Conservation (phyloP, 2,888 invertebrate genomes). For the Euphydryas editha region DNA sequence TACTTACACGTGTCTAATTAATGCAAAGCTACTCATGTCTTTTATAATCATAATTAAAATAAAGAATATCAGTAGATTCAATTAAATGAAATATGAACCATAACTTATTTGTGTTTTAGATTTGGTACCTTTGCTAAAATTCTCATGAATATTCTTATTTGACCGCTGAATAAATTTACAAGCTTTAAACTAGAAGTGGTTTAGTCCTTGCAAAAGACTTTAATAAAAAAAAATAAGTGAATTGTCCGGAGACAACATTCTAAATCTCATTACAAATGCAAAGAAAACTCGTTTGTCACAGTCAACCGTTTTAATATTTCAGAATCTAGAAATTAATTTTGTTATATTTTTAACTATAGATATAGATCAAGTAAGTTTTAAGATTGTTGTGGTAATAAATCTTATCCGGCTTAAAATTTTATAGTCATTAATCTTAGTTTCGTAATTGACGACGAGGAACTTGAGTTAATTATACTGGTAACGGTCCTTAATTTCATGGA, state of each 20-base stretch:
- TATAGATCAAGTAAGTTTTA: not conserved
- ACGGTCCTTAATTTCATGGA: not conserved
- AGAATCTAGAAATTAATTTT: not conserved
- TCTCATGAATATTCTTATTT: not conserved
- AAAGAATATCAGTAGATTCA: too few species aligned
- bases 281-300: slow-evolving; percentile 9
- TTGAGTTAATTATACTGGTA: not conserved
- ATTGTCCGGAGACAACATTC: slow-evolving; percentile 11
- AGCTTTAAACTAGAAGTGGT: not conserved
- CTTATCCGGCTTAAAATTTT: slow-evolving; percentile 9
- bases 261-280: slow-evolving; percentile 27
- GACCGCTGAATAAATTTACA: not conserved
- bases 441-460: slow-evolving; percentile 23
- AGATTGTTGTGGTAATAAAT: slow-evolving; percentile 14
- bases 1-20: too few species aligned
- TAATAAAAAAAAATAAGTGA: slow-evolving; percentile 1
- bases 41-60: too few species aligned
- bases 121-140: not conserved
- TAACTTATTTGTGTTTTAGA: too few species aligned
- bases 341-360: not conserved
- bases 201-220: slow-evolving; percentile 2
- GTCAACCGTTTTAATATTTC: slow-evolving; percentile 10
- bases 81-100: too few species aligned
- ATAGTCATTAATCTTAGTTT: slow-evolving; percentile 24
- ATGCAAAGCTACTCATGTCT: too few species aligned